Percentiles rank a stretch among this genome's conserved stretches.
Conservation (phyloP, 92 coral and sea anemone species). For the Parazoanthus darwini region DNA sequence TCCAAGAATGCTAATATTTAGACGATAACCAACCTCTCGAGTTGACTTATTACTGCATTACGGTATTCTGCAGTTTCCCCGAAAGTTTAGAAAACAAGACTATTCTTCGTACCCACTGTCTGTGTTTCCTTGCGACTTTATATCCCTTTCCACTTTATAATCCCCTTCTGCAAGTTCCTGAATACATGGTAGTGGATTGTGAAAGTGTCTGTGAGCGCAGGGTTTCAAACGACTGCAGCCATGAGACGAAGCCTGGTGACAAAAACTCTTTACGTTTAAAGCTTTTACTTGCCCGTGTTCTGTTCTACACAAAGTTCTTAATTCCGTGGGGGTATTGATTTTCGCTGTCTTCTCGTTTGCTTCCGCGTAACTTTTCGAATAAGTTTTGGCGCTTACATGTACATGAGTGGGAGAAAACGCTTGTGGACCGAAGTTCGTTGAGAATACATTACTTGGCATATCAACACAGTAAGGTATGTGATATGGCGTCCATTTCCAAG, state of each 20-base stretch:
- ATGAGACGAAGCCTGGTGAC: not conserved
- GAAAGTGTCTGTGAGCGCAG: not conserved
- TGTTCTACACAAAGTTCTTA: not conserved
- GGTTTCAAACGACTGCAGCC: not conserved
- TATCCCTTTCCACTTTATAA: not conserved
- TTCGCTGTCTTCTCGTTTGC: not conserved
- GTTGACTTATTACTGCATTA: too few species aligned
- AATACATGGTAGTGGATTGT: conserved; percentile 1
- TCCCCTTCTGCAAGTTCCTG: conserved; percentile 24
- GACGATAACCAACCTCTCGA: too few species aligned
- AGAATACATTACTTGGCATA: not conserved
- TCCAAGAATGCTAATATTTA: too few species aligned
- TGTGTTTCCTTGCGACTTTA: not conserved
- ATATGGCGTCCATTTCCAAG: not conserved
- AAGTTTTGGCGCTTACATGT: not conserved
- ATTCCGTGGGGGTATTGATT: not conserved
- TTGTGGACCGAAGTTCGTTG: not conserved
- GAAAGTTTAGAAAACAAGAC: not conserved
- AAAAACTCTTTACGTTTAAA: not conserved
- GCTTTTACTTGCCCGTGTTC: not conserved
- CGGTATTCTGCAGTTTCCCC: too few species aligned
- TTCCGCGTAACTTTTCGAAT: not conserved
- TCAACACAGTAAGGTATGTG: not conserved
- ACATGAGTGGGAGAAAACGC: not conserved
- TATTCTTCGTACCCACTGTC: conserved; percentile 38